Base-by-base conservation (phyloP, 2,797 vertebrate species). In the Enteromius fasciolatus region DNA sequence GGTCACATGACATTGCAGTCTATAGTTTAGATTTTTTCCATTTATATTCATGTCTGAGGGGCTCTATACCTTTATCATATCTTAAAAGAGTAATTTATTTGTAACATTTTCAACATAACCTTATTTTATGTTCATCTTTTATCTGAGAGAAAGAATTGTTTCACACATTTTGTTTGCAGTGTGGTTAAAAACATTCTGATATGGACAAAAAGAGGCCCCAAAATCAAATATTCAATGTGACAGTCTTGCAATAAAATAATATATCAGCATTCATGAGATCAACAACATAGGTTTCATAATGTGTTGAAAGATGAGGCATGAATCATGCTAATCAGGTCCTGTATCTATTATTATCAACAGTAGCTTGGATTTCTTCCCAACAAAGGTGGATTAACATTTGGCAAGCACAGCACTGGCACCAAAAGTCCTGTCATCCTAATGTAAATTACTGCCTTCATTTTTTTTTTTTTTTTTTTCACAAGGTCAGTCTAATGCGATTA, bases 341-440 rank as follows among this genome's bases (percentile, higher is more conserved):
- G 72, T 67, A 75, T 81, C 81, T 86, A 85, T 85, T 85, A 83
- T 88, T 86, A 86, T 85, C 80, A 83, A 80, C 83, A 86, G 86
- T 83, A 82, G 63, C 81, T 80, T 86, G 83, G 84, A 89, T 70
- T 79, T 50, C n/a, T 73, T 67, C 79, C 85, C 72, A 87, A 74
- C 68, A 64, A 67, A 85, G 76, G 81, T 84, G 76, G 85, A 85
- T 87, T 87, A 86, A 81, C 81, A 89, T 87, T 89, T 89, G 88
- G 85, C 88, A 84, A 83, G 31, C 61, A 74, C 70, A 83, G 83
- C 84, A 86, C 20, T 86, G 81, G 83, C 76, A 78, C 76, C 76
- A 78, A 84, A 83, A 77, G 77, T 82, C 73, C 82, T 81, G 85
- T 82, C 83, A 86, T 73, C 61, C 41, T 46, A 75, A 86, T 82